Evolutionary conservation across 2,888 invertebrate species (phyloP).

Genomic region (Saturnia japonica): DNA sequence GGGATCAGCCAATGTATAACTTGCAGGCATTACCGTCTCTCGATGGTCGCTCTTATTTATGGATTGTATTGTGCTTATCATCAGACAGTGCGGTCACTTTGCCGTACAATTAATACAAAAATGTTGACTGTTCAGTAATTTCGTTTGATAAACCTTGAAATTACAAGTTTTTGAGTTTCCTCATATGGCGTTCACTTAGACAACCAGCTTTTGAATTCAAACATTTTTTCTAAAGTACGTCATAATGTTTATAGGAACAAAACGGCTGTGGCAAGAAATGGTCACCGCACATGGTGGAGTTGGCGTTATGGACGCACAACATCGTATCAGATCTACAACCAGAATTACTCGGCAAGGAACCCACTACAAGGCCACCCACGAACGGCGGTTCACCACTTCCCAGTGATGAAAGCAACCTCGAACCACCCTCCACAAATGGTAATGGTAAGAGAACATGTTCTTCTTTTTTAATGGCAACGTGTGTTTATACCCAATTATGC

Average conservation of each 20-base stretch:
- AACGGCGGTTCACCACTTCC: constrained; percentile 80
- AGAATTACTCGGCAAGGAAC: constrained; percentile 90
- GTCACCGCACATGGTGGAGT: constrained; percentile 91
- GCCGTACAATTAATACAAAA: too few species aligned
- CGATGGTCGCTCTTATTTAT: too few species aligned
- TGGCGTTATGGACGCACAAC: constrained; percentile 96
- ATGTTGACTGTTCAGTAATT: too few species aligned
- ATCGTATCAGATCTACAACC: constrained; percentile 93
- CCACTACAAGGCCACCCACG: constrained; percentile 71
- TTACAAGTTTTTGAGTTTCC: not conserved
- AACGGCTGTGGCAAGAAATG: constrained; percentile 83
- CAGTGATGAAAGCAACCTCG: constrained; percentile 90
- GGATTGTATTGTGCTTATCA: too few species aligned
- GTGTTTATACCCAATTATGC: too few species aligned
- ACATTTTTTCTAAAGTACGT: not conserved
- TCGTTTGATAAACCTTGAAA: not conserved
- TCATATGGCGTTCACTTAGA: not conserved
- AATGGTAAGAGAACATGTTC: constrained; percentile 54
- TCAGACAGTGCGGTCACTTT: too few species aligned
- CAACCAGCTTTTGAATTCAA: not conserved
- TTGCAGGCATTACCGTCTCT: too few species aligned
- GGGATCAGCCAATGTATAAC: too few species aligned
- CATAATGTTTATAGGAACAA: constrained; percentile 59
- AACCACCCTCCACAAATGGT: constrained; percentile 83
- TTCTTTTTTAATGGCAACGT: too few species aligned